Evolutionary conservation across 2,888 invertebrate species (phyloP), one percentile per base, ranked within the genome.

Genomic region (Latrodectus hesperus): DNA sequence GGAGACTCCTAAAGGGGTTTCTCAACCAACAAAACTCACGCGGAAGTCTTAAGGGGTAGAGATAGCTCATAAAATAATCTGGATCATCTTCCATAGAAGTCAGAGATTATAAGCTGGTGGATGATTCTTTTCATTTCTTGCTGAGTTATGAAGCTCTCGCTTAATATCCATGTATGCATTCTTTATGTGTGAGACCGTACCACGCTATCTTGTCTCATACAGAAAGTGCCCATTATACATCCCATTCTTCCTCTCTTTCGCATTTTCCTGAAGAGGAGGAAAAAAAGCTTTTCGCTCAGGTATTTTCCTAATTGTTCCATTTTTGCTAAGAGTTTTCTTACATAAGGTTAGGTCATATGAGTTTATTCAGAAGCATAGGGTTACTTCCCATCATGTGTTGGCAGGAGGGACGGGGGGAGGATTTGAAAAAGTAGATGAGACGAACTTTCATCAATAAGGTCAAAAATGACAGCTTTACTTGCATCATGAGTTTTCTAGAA

Each of bases 61-160:
- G 86, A 87, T 87, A 87, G 81, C 86, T 87, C 86, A 75, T 87
- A 87, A 87, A 87, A 76, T 87, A 87, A 87, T 87, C 86, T 76
- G 86, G 86, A 86, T 86, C 85, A 86, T 80, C 80, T 70, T 49
- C 76, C 26, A 77, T 87, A 81, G 75, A 87, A 71, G 86, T 72
- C 81, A 53, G 52, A 64, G 26, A 11, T 52, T 52, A 12, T 53
- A 67, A 26, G 71, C n/a, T 52, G 55, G 65, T n/a, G 65, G 52
- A 26, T 65, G 9, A 49, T 74, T 71, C 86, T 71, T 71, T 76
- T 79, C 68, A 74, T 16, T 51, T 17, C 52, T 16, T 9, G 53
- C 74, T 79, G 74, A 85, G 67, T 85, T 85, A 85, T 85, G 84
- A 79, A 79, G 82, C 65, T 22, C 55, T n/a, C 53, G 65, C 49